These are phyloP conservation scores for Hydrochoerus hydrochaeris DNA, from an alignment of 2,113 vertebrate genomes.

Conservation along the genomic window DNA sequence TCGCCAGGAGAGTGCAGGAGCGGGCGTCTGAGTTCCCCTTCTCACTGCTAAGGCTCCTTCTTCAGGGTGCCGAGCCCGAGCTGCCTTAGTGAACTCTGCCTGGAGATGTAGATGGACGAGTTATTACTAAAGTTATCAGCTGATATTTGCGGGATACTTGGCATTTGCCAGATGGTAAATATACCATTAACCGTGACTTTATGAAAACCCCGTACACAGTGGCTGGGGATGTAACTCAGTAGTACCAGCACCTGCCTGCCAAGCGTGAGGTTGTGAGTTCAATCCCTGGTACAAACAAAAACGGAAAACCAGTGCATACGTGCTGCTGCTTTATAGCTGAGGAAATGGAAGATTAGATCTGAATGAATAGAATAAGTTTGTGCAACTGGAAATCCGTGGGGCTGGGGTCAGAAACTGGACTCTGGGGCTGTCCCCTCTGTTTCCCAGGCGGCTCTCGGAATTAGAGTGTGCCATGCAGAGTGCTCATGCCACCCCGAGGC, in stretches of 20 bases:
- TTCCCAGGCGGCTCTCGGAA: neutral
- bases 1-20: neutral
- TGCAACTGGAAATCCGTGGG: neutral
- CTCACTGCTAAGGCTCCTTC: neutral
- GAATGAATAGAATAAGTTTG: neutral
- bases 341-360: neutral
- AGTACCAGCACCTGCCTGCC: no score
- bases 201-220: neutral
- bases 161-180: neutral
- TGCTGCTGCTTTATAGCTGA: neutral
- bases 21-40: neutral
- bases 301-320: neutral
- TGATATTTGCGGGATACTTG: neutral
- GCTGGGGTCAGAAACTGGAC: neutral
- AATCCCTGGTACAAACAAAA: no score
- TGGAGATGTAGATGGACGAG: neutral
- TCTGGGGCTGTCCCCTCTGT: neutral
- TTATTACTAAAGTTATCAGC: neutral
- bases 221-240: no score
- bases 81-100: neutral
- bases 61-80: neutral
- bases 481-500: neutral
- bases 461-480: neutral
- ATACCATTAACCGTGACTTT: conserved; percentile 8
- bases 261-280: no score